A percentile compares a stretch with the other conserved stretches of the same genome.
Evolutionary conservation across 2,888 invertebrate genomes (phyloP).

Genomic region (Syritta pipiens): DNA sequence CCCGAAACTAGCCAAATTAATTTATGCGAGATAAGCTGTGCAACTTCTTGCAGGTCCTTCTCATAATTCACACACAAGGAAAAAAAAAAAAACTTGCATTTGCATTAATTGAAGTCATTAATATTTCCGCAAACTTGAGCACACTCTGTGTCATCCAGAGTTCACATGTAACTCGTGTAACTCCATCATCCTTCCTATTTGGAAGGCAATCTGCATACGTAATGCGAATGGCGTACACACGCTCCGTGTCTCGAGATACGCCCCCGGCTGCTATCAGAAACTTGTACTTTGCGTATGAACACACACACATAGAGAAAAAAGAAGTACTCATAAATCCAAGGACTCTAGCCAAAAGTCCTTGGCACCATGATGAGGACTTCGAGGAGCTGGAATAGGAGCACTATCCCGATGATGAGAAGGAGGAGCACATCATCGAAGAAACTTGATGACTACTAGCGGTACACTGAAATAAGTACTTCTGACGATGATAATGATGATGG

Average conservation of each 20-base stretch:
- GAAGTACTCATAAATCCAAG: slow-evolving; percentile 40
- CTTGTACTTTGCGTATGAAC: slow-evolving; percentile 38
- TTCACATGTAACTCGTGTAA: slow-evolving; percentile 58
- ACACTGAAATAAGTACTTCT: slow-evolving; percentile 47
- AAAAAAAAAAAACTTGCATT: slow-evolving; percentile 41
- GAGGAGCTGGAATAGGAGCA: slow-evolving; percentile 15
- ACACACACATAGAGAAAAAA: background rate
- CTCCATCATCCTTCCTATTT: slow-evolving; percentile 43
- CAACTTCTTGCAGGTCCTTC: background rate
- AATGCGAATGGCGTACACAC: slow-evolving; percentile 45
- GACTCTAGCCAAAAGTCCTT: slow-evolving; percentile 58
- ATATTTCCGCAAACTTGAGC: slow-evolving; percentile 55
- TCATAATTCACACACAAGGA: slow-evolving; percentile 2
- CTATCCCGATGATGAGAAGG: slow-evolving; percentile 13
- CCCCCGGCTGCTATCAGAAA: slow-evolving; percentile 46
- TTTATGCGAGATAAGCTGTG: slow-evolving; percentile 34
- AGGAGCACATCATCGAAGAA: slow-evolving; percentile 61
- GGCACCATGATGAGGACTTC: background rate
- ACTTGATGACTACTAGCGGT: slow-evolving; percentile 56
- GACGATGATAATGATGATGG: slow-evolving; percentile 61
- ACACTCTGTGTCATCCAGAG: slow-evolving; percentile 45
- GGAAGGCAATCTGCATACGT: slow-evolving; percentile 64
- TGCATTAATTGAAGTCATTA: slow-evolving; percentile 67
- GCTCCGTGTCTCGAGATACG: slow-evolving; percentile 10
- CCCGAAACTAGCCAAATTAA: slow-evolving; percentile 14